Evolutionary conservation across 1,140 invertebrate genomes (phyloP), one percentile per base, ranked within the genome.

Genomic region (Eumaeus atala): DNA sequence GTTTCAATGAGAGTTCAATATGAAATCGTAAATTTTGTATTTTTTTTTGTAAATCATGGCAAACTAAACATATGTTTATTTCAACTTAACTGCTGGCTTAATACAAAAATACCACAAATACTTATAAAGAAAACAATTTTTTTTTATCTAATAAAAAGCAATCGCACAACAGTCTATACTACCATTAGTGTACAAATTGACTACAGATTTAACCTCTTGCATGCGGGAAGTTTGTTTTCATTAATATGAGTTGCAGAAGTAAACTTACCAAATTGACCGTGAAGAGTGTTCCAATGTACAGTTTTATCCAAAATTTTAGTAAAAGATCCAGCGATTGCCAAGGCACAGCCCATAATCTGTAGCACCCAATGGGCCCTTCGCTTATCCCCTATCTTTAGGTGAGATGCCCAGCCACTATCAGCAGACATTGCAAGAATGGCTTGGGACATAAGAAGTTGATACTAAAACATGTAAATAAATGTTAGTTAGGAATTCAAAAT

Each of bases 391-490:
- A 75, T 49, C 16, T 59, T 67, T 12, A 84, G 55, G 9, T 62
- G 53, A 3, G 62, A 54, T 1, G 73, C 70, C 84, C 84, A 87
- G 0, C 69, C 65, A 58, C 82, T 77, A 8, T 74, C 54, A 6
- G 69, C 61, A 9, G 73, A 69, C 9, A 82, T 55, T 18, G 60
- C 59, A 6, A 84, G 55, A 16, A 80, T 82, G 21, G 74, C 71
- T 69, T 80, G 57, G 1, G 74, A 72, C 83, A 84, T 83, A 21
- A 84, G 61, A 0, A 84, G 54, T 58, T 87, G 81, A 57, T 83
- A 80, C 83, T 87, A 57, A 52, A 77, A 77, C 36, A 58, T 49
- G 34, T 5, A 21, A n/a, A 17, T 38, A 54, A 38, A 17, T 37
- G 38, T 48, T 12, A 52, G 18, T 21, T 40, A n/a, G n/a, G 7